Conservation (phyloP, 2,888 invertebrate genomes). For the Torymus auratus region DNA sequence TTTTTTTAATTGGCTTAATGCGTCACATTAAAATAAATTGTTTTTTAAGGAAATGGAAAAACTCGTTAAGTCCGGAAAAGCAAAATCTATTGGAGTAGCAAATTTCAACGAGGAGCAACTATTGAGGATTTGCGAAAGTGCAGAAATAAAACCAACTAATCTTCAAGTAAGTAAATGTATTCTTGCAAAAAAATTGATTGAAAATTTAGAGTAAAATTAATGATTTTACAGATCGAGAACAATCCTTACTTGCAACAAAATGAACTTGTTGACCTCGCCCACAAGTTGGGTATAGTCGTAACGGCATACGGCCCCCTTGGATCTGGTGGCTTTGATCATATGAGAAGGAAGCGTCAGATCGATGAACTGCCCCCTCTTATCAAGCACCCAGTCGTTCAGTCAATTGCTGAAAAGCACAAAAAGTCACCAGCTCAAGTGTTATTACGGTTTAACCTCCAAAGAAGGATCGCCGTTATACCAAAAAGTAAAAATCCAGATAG, state of each 20-base stretch:
- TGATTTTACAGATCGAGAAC: background rate
- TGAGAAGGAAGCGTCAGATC: background rate
- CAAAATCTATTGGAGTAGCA: background rate
- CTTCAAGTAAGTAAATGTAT: background rate
- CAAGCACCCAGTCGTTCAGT: background rate
- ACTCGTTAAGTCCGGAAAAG: constrained; percentile 5
- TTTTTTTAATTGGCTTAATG: background rate
- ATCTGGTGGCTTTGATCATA: background rate
- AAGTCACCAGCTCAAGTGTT: constrained; percentile 3
- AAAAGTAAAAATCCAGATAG: background rate
- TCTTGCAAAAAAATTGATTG: too few relatives aligned
- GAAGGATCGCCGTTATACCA: background rate
- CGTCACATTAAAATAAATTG: too few relatives aligned
- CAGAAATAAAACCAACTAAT: constrained; percentile 10
- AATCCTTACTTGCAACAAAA: constrained; percentile 9
- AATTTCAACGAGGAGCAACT: constrained; percentile 14
- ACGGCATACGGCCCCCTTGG: background rate
- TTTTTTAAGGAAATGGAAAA: constrained; percentile 32
- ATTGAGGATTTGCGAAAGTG: background rate
- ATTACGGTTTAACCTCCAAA: background rate
- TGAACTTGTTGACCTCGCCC: background rate
- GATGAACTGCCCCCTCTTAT: background rate
- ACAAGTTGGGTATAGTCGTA: background rate
- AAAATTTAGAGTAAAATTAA: background rate
- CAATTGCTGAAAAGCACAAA: constrained; percentile 11